These are phyloP conservation scores for Pseudomyrmex dendroicus DNA, from an alignment of 1,140 invertebrate species.

Conservation along the genomic window DNA sequence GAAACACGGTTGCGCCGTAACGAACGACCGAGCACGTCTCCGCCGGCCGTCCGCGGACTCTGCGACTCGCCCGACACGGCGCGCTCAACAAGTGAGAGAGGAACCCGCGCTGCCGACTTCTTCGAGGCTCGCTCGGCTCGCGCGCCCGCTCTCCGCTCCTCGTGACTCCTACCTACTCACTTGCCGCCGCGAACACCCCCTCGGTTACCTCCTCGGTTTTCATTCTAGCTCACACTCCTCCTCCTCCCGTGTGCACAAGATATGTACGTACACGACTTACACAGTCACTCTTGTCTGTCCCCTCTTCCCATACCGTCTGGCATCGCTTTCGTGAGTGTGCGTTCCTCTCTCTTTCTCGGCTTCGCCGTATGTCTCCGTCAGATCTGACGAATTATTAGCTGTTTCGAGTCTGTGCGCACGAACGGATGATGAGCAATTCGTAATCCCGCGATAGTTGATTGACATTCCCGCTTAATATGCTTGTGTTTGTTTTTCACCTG, in stretches of 20 bases:
- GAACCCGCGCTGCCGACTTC: constrained; percentile 68
- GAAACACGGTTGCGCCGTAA: constrained; percentile 26
- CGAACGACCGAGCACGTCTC: constrained; percentile 64
- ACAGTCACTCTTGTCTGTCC: constrained; percentile 11
- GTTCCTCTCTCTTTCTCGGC: neutral
- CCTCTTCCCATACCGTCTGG: constrained; percentile 35
- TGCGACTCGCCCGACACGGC: constrained; percentile 67
- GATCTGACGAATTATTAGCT: neutral
- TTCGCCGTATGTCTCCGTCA: neutral
- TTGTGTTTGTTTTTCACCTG: neutral
- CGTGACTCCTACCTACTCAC: constrained; percentile 47
- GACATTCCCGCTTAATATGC: neutral
- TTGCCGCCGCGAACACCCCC: constrained; percentile 43
- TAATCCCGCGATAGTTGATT: neutral
- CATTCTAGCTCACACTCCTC: constrained; percentile 39
- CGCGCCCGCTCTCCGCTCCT: constrained; percentile 55
- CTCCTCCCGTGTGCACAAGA: neutral
- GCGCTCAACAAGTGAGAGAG: constrained; percentile 84
- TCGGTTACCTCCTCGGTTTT: constrained; percentile 54
- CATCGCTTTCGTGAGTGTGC: constrained; percentile 2
- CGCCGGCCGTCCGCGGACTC: constrained; percentile 59
- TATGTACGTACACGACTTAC: neutral
- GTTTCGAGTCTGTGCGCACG: neutral
- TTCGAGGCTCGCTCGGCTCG: constrained; percentile 36
- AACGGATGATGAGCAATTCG: neutral